A percentile compares a stretch with the other conserved stretches of the same genome.
phyloP scores from a whole-genome alignment of 2,113 vertebrate species.

The Psephotus haematonotus region DNA sequence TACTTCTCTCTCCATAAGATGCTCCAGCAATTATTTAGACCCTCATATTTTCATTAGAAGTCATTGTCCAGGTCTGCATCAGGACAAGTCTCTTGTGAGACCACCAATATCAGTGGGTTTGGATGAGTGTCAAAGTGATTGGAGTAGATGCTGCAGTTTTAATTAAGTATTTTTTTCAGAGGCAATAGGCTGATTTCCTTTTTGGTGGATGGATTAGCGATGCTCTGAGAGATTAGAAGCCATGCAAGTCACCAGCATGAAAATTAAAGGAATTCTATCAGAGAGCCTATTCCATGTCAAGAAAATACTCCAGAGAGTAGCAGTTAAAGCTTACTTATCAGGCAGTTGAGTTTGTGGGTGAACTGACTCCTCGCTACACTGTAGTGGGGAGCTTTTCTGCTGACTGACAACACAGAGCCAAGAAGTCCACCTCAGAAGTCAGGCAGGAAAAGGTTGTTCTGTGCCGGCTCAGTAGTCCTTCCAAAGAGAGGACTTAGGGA shows the following conservation, averaged over 20 bases:
- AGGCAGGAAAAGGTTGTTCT: background rate
- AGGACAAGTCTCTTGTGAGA: background rate
- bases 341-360: background rate
- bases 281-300: background rate
- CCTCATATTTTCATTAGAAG: background rate
- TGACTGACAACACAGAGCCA: background rate
- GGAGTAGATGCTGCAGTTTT: background rate
- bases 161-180: background rate
- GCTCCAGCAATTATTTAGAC: background rate
- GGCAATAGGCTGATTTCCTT: background rate
- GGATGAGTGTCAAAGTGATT: background rate
- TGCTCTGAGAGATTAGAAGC: background rate
- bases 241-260: background rate
- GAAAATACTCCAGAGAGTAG: background rate
- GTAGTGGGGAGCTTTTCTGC: background rate
- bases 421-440: background rate
- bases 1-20: background rate
- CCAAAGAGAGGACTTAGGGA: background rate
- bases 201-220: background rate
- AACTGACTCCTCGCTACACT: background rate
- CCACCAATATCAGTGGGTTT: background rate
- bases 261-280: background rate
- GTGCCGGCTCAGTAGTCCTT: background rate
- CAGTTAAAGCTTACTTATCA: background rate
- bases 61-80: background rate